Conservation (phyloP, 2,888 invertebrate species). For the Yponomeuta evonymella region DNA sequence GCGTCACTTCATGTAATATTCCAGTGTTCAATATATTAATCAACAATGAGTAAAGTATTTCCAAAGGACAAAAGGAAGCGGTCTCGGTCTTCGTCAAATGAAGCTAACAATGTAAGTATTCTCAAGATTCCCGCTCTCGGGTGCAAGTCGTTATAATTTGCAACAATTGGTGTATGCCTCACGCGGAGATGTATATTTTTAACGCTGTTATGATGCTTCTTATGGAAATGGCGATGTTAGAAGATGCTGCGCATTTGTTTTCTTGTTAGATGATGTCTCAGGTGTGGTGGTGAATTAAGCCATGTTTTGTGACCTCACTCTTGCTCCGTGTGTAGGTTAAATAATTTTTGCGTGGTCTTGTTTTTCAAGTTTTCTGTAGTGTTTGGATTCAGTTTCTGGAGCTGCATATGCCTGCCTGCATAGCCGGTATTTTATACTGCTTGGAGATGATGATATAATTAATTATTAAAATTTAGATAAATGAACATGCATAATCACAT, state of each 20-base stretch:
- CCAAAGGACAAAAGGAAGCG: conserved; percentile 49
- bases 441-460: too few relatives aligned
- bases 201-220: conserved; percentile 19
- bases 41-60: conserved; percentile 48
- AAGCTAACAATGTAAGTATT: conserved; percentile 54
- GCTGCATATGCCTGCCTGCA: too few relatives aligned
- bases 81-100: conserved; percentile 37
- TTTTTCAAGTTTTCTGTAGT: background rate
- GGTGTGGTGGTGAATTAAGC: background rate
- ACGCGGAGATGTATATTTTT: conserved; percentile 48
- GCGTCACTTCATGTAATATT: conserved; percentile 24
- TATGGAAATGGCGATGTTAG: background rate
- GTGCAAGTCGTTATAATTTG: conserved; percentile 35
- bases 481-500: too few relatives aligned
- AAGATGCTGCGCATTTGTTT: background rate
- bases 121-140: conserved; percentile 52
- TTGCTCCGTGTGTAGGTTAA: background rate
- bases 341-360: background rate
- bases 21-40: conserved; percentile 22
- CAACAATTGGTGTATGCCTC: conserved; percentile 35
- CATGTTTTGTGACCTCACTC: conserved; percentile 1
- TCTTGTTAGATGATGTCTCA: background rate
- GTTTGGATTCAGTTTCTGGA: background rate
- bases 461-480: too few relatives aligned
- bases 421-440: too few relatives aligned